Conservation (phyloP, 2,888 invertebrate genomes). For the Lamellibrachia satsuma region DNA sequence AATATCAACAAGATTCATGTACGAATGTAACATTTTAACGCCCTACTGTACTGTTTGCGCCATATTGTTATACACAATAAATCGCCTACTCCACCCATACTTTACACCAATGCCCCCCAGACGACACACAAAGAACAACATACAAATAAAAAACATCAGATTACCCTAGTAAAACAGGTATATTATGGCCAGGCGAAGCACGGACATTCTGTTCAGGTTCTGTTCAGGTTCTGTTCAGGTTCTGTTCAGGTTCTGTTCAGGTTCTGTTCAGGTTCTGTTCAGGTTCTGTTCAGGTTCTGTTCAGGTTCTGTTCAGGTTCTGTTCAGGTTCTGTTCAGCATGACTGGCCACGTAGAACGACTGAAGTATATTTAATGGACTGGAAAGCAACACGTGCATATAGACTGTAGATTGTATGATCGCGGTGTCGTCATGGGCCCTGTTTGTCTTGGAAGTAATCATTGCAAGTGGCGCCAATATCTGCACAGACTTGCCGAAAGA, state of each 20-base stretch:
- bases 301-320: too few relatives aligned
- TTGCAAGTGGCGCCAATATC: not conserved
- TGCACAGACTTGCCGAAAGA: not conserved
- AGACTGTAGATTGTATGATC: not conserved
- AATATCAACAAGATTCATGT: not conserved
- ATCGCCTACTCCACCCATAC: not conserved
- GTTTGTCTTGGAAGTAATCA: not conserved
- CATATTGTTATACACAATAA: not conserved
- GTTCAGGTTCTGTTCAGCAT: too few relatives aligned
- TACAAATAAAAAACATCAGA: not conserved
- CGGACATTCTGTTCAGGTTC: too few relatives aligned
- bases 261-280: too few relatives aligned
- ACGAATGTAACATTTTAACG: not conserved
- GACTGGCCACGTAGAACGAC: not conserved
- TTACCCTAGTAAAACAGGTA: not conserved
- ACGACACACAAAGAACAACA: not conserved
- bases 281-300: too few relatives aligned
- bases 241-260: too few relatives aligned
- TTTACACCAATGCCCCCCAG: not conserved
- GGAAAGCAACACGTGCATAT: not conserved
- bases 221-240: too few relatives aligned
- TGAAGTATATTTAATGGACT: constrained; percentile 7
- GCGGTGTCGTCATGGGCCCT: not conserved
- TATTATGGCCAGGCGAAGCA: not conserved
- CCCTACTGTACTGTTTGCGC: not conserved